Percentiles rank a stretch among this genome's conserved stretches.
phyloP scores from a whole-genome alignment of 2,888 invertebrate genomes.

The Molorchus minor region DNA sequence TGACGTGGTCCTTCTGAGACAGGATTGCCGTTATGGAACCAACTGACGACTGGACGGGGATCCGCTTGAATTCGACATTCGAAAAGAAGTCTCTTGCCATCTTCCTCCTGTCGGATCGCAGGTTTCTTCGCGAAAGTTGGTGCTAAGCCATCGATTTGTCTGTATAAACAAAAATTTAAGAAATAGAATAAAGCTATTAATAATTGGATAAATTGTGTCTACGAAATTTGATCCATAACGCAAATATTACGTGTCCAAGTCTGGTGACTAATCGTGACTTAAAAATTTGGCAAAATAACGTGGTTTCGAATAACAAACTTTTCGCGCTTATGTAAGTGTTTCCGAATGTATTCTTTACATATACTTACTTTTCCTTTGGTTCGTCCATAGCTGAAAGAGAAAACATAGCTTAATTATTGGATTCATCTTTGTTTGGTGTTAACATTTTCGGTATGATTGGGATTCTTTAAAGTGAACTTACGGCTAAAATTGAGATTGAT shows the following conservation, averaged over 20 bases:
- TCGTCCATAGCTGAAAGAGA: slow-evolving; percentile 90
- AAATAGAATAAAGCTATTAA: slow-evolving; percentile 3
- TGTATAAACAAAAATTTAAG: slow-evolving; percentile 61
- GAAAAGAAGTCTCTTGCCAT: slow-evolving; percentile 91
- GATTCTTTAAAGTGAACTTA: slow-evolving; percentile 69
- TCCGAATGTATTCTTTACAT: slow-evolving; percentile 5
- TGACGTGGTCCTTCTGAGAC: slow-evolving; percentile 86
- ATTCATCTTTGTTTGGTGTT: slow-evolving; percentile 10
- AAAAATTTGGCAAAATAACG: slow-evolving; percentile 52
- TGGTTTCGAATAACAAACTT: slow-evolving; percentile 16
- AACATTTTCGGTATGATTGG: slow-evolving; percentile 5
- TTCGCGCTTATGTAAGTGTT: slow-evolving; percentile 17
- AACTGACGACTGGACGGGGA: slow-evolving; percentile 86
- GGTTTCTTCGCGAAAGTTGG: slow-evolving; percentile 98
- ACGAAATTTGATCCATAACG: slow-evolving; percentile 54
- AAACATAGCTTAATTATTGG: slow-evolving; percentile 39
- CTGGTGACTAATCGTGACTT: slow-evolving; percentile 49
- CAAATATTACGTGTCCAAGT: slow-evolving; percentile 48
- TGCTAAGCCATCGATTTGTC: slow-evolving; percentile 97
- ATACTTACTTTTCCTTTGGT: slow-evolving; percentile 92
- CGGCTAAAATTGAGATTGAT: slow-evolving; percentile 98
- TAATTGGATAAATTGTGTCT: slow-evolving; percentile 11
- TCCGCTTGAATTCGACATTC: slow-evolving; percentile 95
- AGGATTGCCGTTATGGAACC: slow-evolving; percentile 88
- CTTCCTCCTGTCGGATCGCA: slow-evolving; percentile 95